A percentile compares a stretch with the other conserved stretches of the same genome.
Conservation (phyloP, 1,140 invertebrate genomes). For the Heliothis subflexa region DNA sequence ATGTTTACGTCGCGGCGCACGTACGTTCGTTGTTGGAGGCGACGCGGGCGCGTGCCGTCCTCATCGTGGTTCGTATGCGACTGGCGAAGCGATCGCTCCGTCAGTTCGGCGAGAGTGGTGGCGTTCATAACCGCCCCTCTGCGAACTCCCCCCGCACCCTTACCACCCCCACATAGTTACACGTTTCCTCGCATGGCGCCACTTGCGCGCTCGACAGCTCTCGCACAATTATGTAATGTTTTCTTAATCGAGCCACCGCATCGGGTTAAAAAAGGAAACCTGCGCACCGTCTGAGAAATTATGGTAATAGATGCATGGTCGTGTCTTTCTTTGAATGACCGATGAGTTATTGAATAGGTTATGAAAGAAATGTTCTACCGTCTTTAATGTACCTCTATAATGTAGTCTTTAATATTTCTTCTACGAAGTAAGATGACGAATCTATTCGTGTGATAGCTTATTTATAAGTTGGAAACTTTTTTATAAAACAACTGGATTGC, state of each 20-base stretch:
- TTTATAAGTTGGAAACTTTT: background rate
- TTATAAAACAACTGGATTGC: background rate
- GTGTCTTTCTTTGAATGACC: conserved; percentile 46
- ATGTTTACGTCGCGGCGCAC: conserved; percentile 79
- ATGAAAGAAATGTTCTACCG: conserved; percentile 22
- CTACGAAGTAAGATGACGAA: background rate
- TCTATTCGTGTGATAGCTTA: background rate
- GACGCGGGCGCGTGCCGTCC: conserved; percentile 72
- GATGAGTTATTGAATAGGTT: conserved; percentile 36
- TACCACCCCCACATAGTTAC: conserved; percentile 77
- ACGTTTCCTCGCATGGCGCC: conserved; percentile 80
- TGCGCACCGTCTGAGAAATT: conserved; percentile 54
- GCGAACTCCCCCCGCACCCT: conserved; percentile 68
- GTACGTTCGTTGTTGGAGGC: conserved; percentile 67
- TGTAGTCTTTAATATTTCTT: conserved; percentile 24
- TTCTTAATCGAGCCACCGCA: conserved; percentile 81
- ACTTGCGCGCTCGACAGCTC: conserved; percentile 76
- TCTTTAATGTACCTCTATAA: conserved; percentile 20
- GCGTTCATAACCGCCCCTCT: conserved; percentile 68
- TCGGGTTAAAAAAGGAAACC: conserved; percentile 68
- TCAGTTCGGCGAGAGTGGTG: conserved; percentile 76
- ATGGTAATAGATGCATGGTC: conserved; percentile 51
- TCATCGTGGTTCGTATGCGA: conserved; percentile 76
- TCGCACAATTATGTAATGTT: conserved; percentile 85
- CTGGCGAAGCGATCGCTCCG: conserved; percentile 70